Conservation (phyloP, 2,797 vertebrate species). For the Manis javanica region DNA sequence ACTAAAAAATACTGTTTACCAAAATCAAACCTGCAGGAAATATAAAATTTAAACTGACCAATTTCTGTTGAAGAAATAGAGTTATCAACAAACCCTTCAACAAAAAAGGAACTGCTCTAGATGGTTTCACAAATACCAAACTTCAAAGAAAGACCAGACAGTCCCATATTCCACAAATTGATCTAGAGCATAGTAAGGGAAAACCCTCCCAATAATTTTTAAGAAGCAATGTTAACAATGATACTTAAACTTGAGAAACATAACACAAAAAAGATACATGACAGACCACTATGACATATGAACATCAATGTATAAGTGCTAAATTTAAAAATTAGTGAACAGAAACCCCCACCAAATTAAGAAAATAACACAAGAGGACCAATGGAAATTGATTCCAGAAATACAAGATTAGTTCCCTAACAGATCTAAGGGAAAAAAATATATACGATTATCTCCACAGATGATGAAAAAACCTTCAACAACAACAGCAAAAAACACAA, state of each 20-base stretch:
- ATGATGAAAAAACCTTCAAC: neutral
- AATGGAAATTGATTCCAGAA: constrained; percentile 10
- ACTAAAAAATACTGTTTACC: constrained; percentile 12
- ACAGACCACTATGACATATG: neutral
- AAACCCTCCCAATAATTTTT: neutral
- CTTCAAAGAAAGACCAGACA: neutral
- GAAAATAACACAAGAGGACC: constrained; percentile 16
- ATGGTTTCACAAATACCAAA: neutral
- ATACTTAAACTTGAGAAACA: neutral
- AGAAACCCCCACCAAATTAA: neutral
- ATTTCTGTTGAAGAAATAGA: constrained; percentile 40
- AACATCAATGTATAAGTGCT: neutral
- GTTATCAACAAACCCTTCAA: neutral
- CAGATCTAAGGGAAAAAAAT: neutral
- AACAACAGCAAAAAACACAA: neutral
- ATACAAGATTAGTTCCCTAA: neutral
- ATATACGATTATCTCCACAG: neutral
- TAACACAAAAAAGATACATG: neutral
- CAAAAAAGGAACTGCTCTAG: neutral
- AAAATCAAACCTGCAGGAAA: constrained; percentile 1
- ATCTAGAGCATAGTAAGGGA: neutral
- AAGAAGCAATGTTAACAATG: neutral
- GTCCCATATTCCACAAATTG: neutral
- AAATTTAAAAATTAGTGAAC: neutral
- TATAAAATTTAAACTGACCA: neutral